These are phyloP conservation scores for Dryadula phaetusa DNA, from an alignment of 2,888 invertebrate genomes.

Conservation along the genomic window DNA sequence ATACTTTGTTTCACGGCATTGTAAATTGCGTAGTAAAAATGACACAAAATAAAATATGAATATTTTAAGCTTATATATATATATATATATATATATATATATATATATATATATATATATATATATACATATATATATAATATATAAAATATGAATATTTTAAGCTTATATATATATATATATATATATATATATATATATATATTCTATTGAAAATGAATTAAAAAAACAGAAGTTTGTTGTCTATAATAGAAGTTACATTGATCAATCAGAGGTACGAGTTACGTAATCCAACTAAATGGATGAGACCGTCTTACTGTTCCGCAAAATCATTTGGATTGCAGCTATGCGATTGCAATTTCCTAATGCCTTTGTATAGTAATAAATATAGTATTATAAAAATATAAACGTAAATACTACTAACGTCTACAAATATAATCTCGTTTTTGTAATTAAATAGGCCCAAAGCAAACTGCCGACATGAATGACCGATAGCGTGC, in stretches of 20 bases:
- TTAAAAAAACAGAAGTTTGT: not conserved
- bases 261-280: constrained; percentile 3
- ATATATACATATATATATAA: no score
- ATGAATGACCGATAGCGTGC: not conserved
- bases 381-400: not conserved
- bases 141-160: no score
- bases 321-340: constrained; percentile 13
- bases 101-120: no score
- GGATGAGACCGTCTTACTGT: constrained; percentile 9
- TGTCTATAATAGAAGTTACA: constrained; percentile 7
- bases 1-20: not conserved
- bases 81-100: no score
- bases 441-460: not conserved
- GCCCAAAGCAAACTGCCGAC: not conserved
- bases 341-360: constrained; percentile 15
- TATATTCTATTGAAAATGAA: no score
- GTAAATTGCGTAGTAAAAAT: not conserved
- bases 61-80: not conserved
- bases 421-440: not conserved
- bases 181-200: no score
- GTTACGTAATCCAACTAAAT: constrained; percentile 28
- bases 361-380: constrained; percentile 12
- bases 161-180: no score
- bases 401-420: not conserved
- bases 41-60: not conserved